A percentile compares a stretch with the other conserved stretches of the same genome.
These are phyloP conservation scores for Choloepus hoffmanni DNA, from an alignment of 2,113 vertebrate genomes.

Conservation along the genomic window DNA sequence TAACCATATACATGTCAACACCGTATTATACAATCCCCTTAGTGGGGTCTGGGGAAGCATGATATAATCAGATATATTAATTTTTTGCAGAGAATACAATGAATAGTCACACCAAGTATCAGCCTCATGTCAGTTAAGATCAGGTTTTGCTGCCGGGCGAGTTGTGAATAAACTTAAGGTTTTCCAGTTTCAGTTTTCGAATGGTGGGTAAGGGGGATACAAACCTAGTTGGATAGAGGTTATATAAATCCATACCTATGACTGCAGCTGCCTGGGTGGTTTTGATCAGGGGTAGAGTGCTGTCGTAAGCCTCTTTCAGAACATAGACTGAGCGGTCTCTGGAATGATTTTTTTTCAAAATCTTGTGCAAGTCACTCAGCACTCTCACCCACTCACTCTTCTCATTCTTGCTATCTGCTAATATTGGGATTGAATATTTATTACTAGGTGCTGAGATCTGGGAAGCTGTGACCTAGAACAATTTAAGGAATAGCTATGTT, in stretches of 20 bases:
- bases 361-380: constrained; percentile 93
- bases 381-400: constrained; percentile 95
- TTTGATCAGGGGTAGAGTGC: constrained; percentile 96
- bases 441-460: constrained; percentile 93
- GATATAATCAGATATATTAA: not conserved
- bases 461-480: constrained; percentile 93
- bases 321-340: constrained; percentile 95
- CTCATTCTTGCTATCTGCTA: constrained; percentile 94
- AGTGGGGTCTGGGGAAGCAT: not conserved
- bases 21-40: not conserved
- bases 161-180: not conserved
- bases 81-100: not conserved
- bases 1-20: not conserved
- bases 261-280: constrained; percentile 95
- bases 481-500: not conserved
- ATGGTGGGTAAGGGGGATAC: not conserved
- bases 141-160: not conserved
- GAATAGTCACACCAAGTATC: not conserved
- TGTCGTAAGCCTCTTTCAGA: constrained; percentile 96
- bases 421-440: constrained; percentile 94
- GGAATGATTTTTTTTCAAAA: constrained; percentile 95
- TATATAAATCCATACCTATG: constrained; percentile 85
- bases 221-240: not conserved
- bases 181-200: too few relatives aligned
- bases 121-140: not conserved